Percentiles rank a stretch among this genome's conserved stretches.
Evolutionary conservation across 2,113 vertebrate genomes (phyloP).

Genomic region (Spheniscus mendiculus): DNA sequence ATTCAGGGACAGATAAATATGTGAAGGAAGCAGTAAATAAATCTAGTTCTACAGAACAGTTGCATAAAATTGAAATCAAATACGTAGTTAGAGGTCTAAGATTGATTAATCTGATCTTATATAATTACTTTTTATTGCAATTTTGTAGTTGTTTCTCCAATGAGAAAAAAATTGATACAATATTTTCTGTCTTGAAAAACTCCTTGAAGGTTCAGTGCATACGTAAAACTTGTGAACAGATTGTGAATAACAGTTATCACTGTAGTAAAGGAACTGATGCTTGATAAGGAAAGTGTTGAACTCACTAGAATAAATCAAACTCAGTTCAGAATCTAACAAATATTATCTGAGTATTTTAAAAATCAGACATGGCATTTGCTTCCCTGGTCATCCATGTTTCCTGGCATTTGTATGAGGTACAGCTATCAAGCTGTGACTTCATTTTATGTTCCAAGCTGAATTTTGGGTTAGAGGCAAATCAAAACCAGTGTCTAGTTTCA

Average conservation of each 20-base stretch:
- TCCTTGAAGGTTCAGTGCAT: neutral
- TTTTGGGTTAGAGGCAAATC: neutral
- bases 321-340: neutral
- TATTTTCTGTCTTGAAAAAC: neutral
- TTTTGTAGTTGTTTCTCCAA: neutral
- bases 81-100: neutral
- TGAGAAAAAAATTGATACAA: neutral
- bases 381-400: neutral
- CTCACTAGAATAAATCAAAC: neutral
- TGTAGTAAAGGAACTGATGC: neutral
- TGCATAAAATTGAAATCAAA: neutral
- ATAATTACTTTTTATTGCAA: neutral
- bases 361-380: neutral
- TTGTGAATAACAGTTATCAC: neutral
- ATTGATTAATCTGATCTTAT: neutral
- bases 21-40: neutral
- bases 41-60: neutral
- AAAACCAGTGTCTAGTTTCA: neutral
- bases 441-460: neutral
- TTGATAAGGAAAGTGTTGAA: neutral
- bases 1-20: neutral
- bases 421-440: neutral
- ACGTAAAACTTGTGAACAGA: neutral
- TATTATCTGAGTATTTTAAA: neutral
- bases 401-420: neutral